Conservation (phyloP, 1,140 invertebrate species). For the Calephelis virginiensis region DNA sequence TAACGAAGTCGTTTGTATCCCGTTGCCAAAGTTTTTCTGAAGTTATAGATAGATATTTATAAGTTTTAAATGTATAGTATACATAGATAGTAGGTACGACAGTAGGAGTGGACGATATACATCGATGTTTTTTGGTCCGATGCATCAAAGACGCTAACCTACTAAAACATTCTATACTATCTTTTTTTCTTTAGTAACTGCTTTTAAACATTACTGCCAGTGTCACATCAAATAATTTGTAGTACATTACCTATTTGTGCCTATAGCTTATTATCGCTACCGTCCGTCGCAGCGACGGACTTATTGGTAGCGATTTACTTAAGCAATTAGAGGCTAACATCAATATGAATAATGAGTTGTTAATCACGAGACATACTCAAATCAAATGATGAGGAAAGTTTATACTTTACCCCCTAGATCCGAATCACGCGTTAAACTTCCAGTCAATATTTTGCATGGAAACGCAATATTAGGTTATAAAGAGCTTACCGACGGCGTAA, state of each 20-base stretch:
- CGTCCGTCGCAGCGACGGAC: too few species aligned
- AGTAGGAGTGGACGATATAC: too few species aligned
- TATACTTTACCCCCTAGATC: conserved; percentile 13
- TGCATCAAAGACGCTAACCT: too few species aligned
- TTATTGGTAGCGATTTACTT: conserved; percentile 39
- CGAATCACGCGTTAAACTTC: conserved; percentile 24
- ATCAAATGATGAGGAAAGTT: conserved; percentile 10
- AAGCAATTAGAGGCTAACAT: conserved; percentile 31
- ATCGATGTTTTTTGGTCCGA: too few species aligned
- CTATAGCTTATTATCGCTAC: too few species aligned
- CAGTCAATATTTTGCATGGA: neutral
- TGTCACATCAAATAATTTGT: too few species aligned
- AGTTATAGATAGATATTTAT: conserved; percentile 11
- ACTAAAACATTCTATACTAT: too few species aligned
- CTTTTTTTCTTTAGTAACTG: too few species aligned
- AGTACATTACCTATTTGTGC: too few species aligned
- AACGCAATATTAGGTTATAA: conserved; percentile 1
- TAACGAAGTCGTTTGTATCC: conserved; percentile 29
- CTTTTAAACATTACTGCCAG: too few species aligned
- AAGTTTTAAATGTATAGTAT: conserved; percentile 36
- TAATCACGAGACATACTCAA: conserved; percentile 24
- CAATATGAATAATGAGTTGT: conserved; percentile 29
- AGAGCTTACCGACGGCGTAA: neutral
- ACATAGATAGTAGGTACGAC: conserved; percentile 32
- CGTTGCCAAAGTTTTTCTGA: conserved; percentile 27